Base-by-base conservation (phyloP, 2,888 invertebrate species). In the Drosophila siamana region DNA sequence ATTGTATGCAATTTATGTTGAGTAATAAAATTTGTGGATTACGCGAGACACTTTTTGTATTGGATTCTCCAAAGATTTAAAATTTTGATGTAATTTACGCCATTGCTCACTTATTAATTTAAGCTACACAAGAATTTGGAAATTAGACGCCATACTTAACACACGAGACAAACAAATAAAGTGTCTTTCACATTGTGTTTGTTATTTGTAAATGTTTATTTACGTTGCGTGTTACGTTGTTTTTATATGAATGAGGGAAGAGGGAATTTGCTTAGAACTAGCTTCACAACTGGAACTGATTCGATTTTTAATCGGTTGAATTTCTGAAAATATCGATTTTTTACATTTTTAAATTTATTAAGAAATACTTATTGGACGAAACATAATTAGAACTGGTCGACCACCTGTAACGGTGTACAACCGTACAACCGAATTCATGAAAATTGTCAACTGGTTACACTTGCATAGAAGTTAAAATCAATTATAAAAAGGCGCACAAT, bases 1-100 rank as follows among this genome's bases (percentile, higher is more conserved):
- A 51, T 59, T 56, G n/a, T 44, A 30, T 62, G 60, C 41, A 61
- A 57, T 69, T 74, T 66, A 19, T 36, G 36, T 75, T 74, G 47
- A 51, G 65, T 57, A 74, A 74, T 36, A 62, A 50, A 62, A 43
- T 24, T 36, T 30, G 55, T 33, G 15, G 24, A 67, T 75, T 74
- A 44, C 74, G 71, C 71, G 67, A 71, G 71, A 71, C 75, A 13
- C 33, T 44, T 40, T 9, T 9, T 44, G 4, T 55, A 5, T 41
- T 54, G 1, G 2, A 28, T 26, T 19, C 30, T 28, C 40, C n/a
- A 8, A 16, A 13, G 22, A 13, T 43, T 50, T 41, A 5, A 24
- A 16, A 38, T 43, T 24, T 43, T 8, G 15, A 13, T 13, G 13
- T 2, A 5, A 16, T 19, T 47, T 22, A 62, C 15, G n/a, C 33